Evolutionary conservation across 2,797 vertebrate species (phyloP).

Genomic region (Oceanodroma leucorhoa): DNA sequence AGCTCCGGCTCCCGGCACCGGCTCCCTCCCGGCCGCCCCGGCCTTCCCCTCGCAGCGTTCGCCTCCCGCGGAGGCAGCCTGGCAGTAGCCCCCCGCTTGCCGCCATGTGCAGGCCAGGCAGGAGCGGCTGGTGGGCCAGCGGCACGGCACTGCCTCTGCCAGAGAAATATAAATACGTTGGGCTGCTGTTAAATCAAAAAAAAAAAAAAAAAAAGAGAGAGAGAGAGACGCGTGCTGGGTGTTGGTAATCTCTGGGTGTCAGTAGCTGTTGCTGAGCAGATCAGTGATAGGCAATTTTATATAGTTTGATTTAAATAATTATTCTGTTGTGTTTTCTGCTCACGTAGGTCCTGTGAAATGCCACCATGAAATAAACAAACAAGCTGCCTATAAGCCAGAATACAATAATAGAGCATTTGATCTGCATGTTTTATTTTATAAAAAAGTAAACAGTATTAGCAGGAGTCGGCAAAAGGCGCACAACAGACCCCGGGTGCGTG

Average conservation of each 20-base stretch:
- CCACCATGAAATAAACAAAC: neutral
- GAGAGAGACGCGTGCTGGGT: too few species aligned
- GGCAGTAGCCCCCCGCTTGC: neutral
- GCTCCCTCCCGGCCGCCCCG: neutral
- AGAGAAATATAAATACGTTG: too few species aligned
- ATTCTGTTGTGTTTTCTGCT: neutral
- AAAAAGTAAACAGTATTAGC: neutral
- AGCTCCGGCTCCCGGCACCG: neutral
- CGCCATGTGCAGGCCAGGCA: neutral
- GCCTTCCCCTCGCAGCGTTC: neutral
- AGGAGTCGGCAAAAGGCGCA: neutral
- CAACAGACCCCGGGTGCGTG: neutral
- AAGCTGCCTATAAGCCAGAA: neutral
- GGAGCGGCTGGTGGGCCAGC: neutral
- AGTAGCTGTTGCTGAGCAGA: neutral
- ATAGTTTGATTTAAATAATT: neutral
- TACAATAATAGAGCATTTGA: neutral
- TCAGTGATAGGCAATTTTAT: neutral
- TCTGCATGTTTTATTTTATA: neutral
- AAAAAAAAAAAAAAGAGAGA: neutral
- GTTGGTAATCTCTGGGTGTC: neutral
- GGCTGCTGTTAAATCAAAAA: neutral
- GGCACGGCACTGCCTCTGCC: rapidly evolving
- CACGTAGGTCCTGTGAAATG: rapidly evolving
- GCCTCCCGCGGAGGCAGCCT: neutral